phyloP scores from a whole-genome alignment of 2,888 invertebrate genomes.

The Plagiodera versicolora region DNA sequence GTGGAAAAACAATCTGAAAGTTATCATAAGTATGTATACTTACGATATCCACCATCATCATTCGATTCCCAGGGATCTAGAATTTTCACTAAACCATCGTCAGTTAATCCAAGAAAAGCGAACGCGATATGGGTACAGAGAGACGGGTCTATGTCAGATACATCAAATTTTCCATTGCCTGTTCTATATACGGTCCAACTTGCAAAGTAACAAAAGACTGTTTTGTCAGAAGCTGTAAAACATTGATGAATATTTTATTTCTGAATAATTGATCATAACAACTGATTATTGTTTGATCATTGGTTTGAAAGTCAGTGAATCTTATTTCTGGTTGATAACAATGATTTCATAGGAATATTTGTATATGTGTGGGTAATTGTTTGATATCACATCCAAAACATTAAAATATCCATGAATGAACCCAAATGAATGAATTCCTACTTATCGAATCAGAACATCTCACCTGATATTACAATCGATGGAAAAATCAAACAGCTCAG shows the following conservation, averaged over 20 bases:
- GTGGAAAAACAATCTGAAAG: too few relatives aligned
- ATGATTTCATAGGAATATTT: too few relatives aligned
- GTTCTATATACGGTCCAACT: conserved; percentile 70
- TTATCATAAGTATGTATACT: not conserved
- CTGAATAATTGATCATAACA: too few relatives aligned
- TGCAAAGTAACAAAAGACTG: conserved; percentile 68
- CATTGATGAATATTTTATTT: too few relatives aligned
- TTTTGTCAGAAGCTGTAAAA: not conserved
- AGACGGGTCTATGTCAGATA: conserved; percentile 62
- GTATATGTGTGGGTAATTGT: too few relatives aligned
- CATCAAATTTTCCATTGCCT: conserved; percentile 64
- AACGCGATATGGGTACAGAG: conserved; percentile 73
- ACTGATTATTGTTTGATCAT: too few relatives aligned
- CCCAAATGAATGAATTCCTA: too few relatives aligned
- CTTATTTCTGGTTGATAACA: too few relatives aligned
- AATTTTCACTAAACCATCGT: conserved; percentile 55
- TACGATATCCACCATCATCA: not conserved
- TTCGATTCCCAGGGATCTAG: conserved; percentile 61
- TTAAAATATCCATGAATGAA: too few relatives aligned
- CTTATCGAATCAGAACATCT: too few relatives aligned
- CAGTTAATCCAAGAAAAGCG: conserved; percentile 65
- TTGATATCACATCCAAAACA: too few relatives aligned
- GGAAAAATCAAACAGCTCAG: not conserved
- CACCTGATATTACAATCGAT: not conserved
- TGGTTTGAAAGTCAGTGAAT: too few relatives aligned